These are phyloP conservation scores for Wiebesia pumilae DNA, from an alignment of 1,140 invertebrate species.

Conservation along the genomic window DNA sequence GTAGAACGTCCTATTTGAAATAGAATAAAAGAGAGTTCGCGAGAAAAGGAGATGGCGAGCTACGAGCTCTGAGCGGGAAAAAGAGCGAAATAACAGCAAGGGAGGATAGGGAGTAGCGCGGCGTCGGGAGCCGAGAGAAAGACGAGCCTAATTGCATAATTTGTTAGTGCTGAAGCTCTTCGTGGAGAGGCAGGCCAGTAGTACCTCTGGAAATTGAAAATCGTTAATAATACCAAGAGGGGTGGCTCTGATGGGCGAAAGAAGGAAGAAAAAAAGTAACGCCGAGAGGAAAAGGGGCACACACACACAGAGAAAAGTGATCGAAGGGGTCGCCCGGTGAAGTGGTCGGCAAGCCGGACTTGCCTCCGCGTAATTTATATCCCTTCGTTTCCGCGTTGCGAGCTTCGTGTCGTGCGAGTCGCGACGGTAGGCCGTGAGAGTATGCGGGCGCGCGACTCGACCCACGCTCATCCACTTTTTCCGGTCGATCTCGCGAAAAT, in stretches of 20 bases:
- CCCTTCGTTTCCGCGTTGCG: constrained; percentile 71
- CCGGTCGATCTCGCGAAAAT: constrained; percentile 64
- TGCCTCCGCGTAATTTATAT: constrained; percentile 71
- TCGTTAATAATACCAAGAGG: constrained; percentile 53
- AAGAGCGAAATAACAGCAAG: background rate
- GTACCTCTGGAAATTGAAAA: constrained; percentile 53
- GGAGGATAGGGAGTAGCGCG: background rate
- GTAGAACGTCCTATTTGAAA: background rate
- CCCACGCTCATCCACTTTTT: constrained; percentile 24
- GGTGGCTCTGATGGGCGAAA: constrained; percentile 57
- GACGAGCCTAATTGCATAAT: constrained; percentile 66
- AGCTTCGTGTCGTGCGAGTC: constrained; percentile 2
- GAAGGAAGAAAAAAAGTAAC: constrained; percentile 46
- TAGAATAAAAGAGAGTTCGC: background rate
- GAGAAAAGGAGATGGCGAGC: background rate
- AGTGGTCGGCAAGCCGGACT: constrained; percentile 61
- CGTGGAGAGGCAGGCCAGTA: constrained; percentile 50
- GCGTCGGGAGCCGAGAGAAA: constrained; percentile 46
- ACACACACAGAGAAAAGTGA: constrained; percentile 34
- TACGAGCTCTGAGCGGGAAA: background rate
- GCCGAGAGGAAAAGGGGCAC: constrained; percentile 40
- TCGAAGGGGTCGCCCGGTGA: constrained; percentile 56
- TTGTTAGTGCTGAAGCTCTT: constrained; percentile 63
- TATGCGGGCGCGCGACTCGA: constrained; percentile 20
- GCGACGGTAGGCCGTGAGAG: constrained; percentile 62